These are phyloP conservation scores for Archivesica marissinica DNA, from an alignment of 1,140 invertebrate genomes.

Conservation along the genomic window DNA sequence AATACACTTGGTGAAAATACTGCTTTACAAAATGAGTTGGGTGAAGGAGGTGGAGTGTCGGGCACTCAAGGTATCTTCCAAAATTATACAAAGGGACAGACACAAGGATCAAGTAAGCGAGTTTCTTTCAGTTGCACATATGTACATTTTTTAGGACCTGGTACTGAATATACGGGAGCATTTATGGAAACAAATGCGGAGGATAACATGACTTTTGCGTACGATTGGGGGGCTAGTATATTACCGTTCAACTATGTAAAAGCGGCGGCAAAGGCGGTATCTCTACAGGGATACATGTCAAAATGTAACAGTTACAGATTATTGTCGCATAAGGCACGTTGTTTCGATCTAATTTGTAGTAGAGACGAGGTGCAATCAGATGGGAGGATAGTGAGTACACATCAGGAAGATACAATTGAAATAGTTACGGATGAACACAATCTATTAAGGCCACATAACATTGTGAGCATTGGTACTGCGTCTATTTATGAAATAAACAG, in stretches of 20 bases:
- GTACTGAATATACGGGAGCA: neutral
- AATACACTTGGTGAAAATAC: no score
- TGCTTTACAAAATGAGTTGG: neutral
- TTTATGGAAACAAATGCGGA: neutral
- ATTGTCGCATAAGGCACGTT: neutral
- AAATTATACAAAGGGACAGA: neutral
- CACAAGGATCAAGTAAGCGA: neutral
- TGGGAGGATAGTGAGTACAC: constrained; percentile 15
- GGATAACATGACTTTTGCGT: neutral
- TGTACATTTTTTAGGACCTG: neutral
- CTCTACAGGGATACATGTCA: neutral
- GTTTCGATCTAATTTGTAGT: neutral
- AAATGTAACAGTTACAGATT: neutral
- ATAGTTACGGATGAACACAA: neutral
- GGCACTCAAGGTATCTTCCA: neutral
- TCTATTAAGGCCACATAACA: constrained; percentile 4
- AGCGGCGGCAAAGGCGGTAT: neutral
- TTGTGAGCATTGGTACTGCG: neutral
- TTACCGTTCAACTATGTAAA: neutral
- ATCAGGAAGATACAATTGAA: neutral
- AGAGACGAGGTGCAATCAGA: no score
- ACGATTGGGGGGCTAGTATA: neutral
- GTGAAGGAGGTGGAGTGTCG: neutral
- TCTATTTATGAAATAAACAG: constrained; percentile 3
- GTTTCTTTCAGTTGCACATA: neutral